These are phyloP conservation scores for Coptodon bakossiorum DNA, from an alignment of 2,113 vertebrate genomes.

Conservation along the genomic window DNA sequence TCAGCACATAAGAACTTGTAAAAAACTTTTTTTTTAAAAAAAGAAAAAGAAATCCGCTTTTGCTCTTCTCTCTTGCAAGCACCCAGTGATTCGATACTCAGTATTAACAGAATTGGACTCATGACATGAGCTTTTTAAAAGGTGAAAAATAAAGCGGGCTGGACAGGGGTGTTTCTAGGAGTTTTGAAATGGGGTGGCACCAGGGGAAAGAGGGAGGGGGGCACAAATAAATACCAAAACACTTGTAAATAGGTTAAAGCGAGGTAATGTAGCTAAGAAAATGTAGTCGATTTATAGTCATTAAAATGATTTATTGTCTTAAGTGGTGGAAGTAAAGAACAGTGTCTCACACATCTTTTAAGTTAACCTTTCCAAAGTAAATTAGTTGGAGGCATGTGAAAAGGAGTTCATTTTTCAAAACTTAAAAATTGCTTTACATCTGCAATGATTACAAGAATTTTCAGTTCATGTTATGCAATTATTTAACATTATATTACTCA, in stretches of 20 bases:
- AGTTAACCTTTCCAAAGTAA: neutral
- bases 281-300: neutral
- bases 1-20: neutral
- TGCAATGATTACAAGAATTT: neutral
- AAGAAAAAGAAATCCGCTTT: neutral
- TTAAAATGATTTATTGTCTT: neutral
- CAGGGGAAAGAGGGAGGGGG: neutral
- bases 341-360: neutral
- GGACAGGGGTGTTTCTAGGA: neutral
- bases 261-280: neutral
- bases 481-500: neutral
- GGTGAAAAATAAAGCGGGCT: neutral
- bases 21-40: rapidly evolving
- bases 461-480: neutral
- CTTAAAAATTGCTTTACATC: neutral
- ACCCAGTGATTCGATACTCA: neutral
- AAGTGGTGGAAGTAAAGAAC: neutral
- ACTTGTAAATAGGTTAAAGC: neutral
- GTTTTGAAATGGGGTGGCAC: neutral
- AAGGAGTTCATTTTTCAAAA: neutral
- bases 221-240: neutral
- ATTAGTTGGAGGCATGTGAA: neutral
- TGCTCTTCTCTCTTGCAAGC: neutral
- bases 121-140: neutral
- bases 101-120: neutral